These are phyloP conservation scores for Adelosebastes latens DNA, from an alignment of 2,797 vertebrate species.

Conservation along the genomic window DNA sequence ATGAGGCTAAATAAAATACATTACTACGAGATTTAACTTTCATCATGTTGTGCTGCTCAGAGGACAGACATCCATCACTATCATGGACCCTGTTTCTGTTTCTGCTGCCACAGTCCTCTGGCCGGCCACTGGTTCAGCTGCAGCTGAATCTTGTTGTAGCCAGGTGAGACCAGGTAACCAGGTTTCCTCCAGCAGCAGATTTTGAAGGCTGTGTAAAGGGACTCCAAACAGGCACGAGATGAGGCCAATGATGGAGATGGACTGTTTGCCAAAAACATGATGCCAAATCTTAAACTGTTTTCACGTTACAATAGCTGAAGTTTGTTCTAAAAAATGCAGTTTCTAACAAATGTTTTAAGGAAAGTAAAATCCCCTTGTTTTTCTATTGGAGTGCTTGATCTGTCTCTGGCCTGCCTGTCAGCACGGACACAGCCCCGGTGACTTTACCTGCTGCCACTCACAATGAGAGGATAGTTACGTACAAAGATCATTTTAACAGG, in stretches of 20 bases:
- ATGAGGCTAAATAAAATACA: neutral
- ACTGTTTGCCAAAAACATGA: conserved; percentile 7
- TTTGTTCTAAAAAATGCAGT: neutral
- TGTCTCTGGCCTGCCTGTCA: neutral
- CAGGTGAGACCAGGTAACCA: conserved; percentile 17
- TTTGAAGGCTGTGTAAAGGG: conserved; percentile 4
- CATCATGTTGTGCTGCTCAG: neutral
- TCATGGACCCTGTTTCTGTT: neutral
- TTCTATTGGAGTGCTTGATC: neutral
- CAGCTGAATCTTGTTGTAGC: conserved; percentile 10
- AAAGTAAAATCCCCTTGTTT: neutral
- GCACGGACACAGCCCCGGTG: neutral
- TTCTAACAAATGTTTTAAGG: neutral
- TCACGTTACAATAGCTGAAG: neutral
- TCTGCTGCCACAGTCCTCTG: neutral
- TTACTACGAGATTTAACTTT: neutral
- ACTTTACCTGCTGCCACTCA: neutral
- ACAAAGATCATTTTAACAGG: neutral
- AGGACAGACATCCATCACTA: neutral
- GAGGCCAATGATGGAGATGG: conserved; percentile 10
- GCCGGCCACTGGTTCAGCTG: conserved; percentile 15
- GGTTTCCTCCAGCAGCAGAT: conserved; percentile 41
- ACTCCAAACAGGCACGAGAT: conserved; percentile 17
- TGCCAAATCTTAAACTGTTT: conserved; percentile 13
- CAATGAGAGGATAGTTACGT: neutral